Evolutionary conservation across 2,797 vertebrate species (phyloP).

Genomic region (Pseudomugil gertrudae): DNA sequence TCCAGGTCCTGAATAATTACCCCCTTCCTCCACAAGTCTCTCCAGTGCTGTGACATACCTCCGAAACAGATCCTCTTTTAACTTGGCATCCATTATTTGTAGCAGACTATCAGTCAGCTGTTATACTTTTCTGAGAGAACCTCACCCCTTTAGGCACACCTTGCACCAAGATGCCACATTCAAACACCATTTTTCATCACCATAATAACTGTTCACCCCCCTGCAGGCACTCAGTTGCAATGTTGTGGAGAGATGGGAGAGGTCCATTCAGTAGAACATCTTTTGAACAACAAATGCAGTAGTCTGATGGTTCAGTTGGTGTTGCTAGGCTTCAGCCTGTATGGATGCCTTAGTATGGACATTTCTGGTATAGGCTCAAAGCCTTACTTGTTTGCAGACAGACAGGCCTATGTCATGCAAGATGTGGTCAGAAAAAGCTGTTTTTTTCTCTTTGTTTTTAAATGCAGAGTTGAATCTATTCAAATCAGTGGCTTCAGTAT

Average conservation of each 20-base stretch:
- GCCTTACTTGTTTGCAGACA: slow-evolving; percentile 56
- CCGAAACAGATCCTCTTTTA: slow-evolving; percentile 96
- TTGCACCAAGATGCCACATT: slow-evolving; percentile 62
- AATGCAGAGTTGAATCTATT: slow-evolving; percentile 28
- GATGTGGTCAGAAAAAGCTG: slow-evolving; percentile 30
- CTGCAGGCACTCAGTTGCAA: slow-evolving; percentile 50
- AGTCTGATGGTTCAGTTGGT: slow-evolving; percentile 51
- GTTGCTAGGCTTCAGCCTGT: slow-evolving; percentile 59
- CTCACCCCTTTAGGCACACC: slow-evolving; percentile 65
- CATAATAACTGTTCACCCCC: slow-evolving; percentile 56
- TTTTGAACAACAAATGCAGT: slow-evolving; percentile 44
- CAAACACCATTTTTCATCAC: slow-evolving; percentile 67
- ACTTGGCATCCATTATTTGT: slow-evolving; percentile 93
- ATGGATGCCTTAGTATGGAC: slow-evolving; percentile 50
- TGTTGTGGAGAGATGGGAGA: slow-evolving; percentile 44
- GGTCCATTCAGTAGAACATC: slow-evolving; percentile 69
- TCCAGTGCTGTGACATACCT: slow-evolving; percentile 95
- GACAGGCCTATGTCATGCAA: slow-evolving; percentile 36
- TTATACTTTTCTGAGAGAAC: slow-evolving; percentile 65
- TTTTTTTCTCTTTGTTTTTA: slow-evolving; percentile 39
- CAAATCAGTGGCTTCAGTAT: slow-evolving; percentile 26
- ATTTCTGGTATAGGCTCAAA: slow-evolving; percentile 66
- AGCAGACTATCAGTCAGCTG: slow-evolving; percentile 73
- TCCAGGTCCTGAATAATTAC: slow-evolving; percentile 56
- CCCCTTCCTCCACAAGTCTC: slow-evolving; percentile 84